These are phyloP conservation scores for Anadara kagoshimensis DNA, from an alignment of 1,140 invertebrate genomes.

Conservation along the genomic window DNA sequence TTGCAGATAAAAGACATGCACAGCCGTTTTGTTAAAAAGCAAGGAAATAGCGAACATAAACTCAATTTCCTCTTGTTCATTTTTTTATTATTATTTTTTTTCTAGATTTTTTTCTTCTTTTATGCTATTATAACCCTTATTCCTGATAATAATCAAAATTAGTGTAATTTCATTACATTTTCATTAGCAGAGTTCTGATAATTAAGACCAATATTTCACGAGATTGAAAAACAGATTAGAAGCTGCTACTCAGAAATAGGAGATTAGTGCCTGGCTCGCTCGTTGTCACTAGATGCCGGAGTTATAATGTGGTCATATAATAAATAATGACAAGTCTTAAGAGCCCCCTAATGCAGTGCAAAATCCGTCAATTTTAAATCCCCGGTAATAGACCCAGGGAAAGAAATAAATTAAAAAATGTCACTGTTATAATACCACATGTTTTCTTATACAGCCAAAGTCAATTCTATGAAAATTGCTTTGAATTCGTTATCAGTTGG, in stretches of 20 bases:
- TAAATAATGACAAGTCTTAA: too few species aligned
- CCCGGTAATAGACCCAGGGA: slow-evolving; percentile 34
- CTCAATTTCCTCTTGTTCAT: too few species aligned
- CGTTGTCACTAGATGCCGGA: too few species aligned
- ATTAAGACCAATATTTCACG: slow-evolving; percentile 38
- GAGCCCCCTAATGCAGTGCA: too few species aligned
- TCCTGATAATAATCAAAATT: slow-evolving; percentile 32
- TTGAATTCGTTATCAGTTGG: slow-evolving; percentile 12
- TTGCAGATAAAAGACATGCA: too few species aligned
- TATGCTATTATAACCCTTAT: too few species aligned
- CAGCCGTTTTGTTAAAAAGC: too few species aligned
- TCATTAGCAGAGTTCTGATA: slow-evolving; percentile 50
- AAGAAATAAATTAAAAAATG: slow-evolving; percentile 54
- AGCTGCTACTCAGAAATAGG: slow-evolving; percentile 9
- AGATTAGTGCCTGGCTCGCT: background rate
- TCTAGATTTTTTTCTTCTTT: too few species aligned
- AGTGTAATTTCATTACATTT: slow-evolving; percentile 57
- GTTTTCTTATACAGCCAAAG: slow-evolving; percentile 53
- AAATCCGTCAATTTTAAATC: slow-evolving; percentile 26
- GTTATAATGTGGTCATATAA: too few species aligned
- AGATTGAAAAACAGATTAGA: slow-evolving; percentile 6
- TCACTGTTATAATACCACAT: slow-evolving; percentile 43
- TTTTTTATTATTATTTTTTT: too few species aligned
- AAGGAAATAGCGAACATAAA: too few species aligned
- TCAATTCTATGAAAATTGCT: slow-evolving; percentile 50